Percentiles rank a stretch among this genome's conserved stretches.
phyloP scores from a whole-genome alignment of 2,888 invertebrate species.

The Amblyjoppa fuscipennis region DNA sequence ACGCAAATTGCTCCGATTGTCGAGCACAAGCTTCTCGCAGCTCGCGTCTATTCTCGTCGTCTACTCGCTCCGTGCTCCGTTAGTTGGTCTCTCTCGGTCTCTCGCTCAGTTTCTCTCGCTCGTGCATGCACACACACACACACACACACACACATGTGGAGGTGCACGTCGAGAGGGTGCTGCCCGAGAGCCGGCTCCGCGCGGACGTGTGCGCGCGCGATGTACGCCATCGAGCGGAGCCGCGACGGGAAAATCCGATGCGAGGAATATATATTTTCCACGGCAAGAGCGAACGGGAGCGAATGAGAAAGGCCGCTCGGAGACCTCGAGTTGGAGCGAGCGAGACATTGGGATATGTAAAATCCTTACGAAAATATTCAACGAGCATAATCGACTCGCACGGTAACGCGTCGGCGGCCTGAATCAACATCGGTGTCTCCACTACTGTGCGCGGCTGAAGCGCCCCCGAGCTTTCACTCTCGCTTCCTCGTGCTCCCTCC shows the following conservation, averaged over 20 bases:
- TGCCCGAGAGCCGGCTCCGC: slow-evolving; percentile 5
- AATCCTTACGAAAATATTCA: slow-evolving; percentile 74
- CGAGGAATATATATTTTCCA: slow-evolving; percentile 43
- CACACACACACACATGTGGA: slow-evolving; percentile 15
- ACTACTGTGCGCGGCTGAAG: slow-evolving; percentile 48
- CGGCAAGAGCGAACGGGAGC: slow-evolving; percentile 2
- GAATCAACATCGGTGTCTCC: slow-evolving; percentile 73
- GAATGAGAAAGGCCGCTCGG: slow-evolving; percentile 35
- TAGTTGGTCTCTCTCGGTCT: slow-evolving; percentile 5
- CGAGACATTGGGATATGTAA: slow-evolving; percentile 65
- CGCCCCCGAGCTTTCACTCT: slow-evolving; percentile 46
- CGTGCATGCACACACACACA: slow-evolving; percentile 17
- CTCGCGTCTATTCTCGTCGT: slow-evolving; percentile 63
- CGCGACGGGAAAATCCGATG: slow-evolving; percentile 58
- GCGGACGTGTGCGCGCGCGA: slow-evolving; percentile 20
- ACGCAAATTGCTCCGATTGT: slow-evolving; percentile 75
- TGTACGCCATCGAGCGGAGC: slow-evolving; percentile 30
- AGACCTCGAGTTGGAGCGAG: slow-evolving; percentile 4
- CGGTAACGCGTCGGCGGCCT: slow-evolving; percentile 72
- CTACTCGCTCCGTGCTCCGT: slow-evolving; percentile 51
- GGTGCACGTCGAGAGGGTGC: slow-evolving; percentile 24
- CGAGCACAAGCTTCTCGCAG: slow-evolving; percentile 67
- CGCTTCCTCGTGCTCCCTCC: slow-evolving; percentile 17
- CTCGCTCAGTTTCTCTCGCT: slow-evolving; percentile 2
- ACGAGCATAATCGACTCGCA: slow-evolving; percentile 73